phyloP scores from a whole-genome alignment of 2,113 vertebrate genomes.

The Albula goreensis region DNA sequence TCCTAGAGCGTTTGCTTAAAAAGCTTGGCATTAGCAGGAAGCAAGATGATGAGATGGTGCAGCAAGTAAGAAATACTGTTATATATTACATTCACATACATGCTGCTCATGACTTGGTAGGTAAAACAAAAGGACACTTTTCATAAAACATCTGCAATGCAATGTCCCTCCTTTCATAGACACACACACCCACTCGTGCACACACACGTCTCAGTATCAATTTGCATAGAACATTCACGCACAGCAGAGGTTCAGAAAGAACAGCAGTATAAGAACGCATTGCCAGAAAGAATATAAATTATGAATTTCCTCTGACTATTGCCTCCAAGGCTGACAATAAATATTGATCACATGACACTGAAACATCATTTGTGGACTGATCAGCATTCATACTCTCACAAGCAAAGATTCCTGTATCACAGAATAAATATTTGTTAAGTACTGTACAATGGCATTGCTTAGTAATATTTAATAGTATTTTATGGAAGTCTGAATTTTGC shows the following conservation, averaged over 20 bases:
- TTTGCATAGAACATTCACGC: background rate
- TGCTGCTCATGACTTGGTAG: background rate
- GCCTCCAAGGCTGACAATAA: background rate
- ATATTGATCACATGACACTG: background rate
- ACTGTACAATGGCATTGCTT: background rate
- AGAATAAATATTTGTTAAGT: background rate
- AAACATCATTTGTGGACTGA: background rate
- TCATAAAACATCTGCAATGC: background rate
- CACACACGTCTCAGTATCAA: background rate
- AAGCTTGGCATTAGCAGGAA: slow-evolving; percentile 27
- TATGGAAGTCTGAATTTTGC: background rate
- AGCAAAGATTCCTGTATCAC: background rate
- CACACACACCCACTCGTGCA: slow-evolving; percentile 7
- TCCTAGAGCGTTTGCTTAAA: slow-evolving; percentile 15
- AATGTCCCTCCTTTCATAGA: background rate
- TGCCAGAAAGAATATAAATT: background rate
- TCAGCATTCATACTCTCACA: background rate
- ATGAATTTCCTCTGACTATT: background rate
- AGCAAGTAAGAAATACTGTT: background rate
- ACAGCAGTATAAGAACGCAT: background rate
- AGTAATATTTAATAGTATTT: background rate
- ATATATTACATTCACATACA: background rate
- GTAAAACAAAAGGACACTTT: background rate
- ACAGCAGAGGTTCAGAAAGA: background rate
- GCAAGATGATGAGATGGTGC: slow-evolving; percentile 21